Evolutionary conservation across 2,113 vertebrate species (phyloP).

Genomic region (Scophthalmus maximus): DNA sequence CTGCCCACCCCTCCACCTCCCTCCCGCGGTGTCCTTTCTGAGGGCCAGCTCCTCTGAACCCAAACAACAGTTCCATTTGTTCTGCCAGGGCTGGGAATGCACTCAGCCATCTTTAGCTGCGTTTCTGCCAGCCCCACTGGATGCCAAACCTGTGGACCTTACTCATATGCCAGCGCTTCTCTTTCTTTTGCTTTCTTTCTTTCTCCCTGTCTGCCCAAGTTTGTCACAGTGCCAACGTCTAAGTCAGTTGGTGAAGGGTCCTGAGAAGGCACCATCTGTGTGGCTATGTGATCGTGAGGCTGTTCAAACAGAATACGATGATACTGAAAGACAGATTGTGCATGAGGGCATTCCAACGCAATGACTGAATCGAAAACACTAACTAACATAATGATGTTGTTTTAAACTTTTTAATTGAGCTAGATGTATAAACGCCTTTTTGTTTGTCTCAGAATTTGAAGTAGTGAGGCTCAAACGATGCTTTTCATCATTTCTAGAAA

Average conservation of each 20-base stretch:
- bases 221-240: conserved; percentile 44
- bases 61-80: conserved; percentile 80
- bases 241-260: conserved; percentile 52
- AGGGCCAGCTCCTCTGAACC: conserved; percentile 76
- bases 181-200: conserved; percentile 53
- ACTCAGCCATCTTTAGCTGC: conserved; percentile 68
- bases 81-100: conserved; percentile 73
- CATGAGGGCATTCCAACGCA: neutral
- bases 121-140: conserved; percentile 65
- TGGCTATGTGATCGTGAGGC: conserved; percentile 25
- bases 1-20: conserved; percentile 56
- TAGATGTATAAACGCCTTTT: too few species aligned
- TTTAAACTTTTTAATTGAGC: too few species aligned
- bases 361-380: neutral
- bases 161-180: conserved; percentile 62
- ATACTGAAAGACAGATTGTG: neutral
- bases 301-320: conserved; percentile 1
- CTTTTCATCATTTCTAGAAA: too few species aligned
- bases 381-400: too few species aligned
- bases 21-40: conserved; percentile 63
- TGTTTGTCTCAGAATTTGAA: too few species aligned
- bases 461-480: too few species aligned
- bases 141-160: conserved; percentile 71
- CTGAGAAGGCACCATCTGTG: conserved; percentile 37
- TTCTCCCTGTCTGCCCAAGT: conserved; percentile 34